Conservation (phyloP, 2,113 vertebrate species). For the Circaetus gallicus region DNA sequence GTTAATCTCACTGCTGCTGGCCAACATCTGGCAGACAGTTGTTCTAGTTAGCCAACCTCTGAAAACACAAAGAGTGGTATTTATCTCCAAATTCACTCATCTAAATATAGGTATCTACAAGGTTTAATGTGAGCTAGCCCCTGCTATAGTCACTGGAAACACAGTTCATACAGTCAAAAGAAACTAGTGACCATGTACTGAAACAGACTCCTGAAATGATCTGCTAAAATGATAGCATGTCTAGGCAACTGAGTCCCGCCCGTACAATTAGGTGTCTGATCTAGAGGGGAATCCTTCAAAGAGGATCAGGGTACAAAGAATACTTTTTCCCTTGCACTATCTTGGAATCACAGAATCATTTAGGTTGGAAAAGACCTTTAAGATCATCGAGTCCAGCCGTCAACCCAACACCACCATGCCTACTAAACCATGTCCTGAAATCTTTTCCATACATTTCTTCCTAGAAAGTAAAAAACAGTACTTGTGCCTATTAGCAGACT, state of each 20-base stretch:
- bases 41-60: not conserved
- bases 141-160: not conserved
- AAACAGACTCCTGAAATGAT: not conserved
- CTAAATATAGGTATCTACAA: not conserved
- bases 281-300: not conserved
- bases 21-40: not conserved
- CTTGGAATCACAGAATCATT: too few relatives aligned
- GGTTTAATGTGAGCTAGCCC: not conserved
- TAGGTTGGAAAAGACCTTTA: too few relatives aligned
- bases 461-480: not conserved
- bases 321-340: not conserved
- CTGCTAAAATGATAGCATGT: not conserved
- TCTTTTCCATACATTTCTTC: not conserved
- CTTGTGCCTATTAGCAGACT: not conserved
- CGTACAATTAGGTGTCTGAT: not conserved
- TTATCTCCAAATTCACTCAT: not conserved
- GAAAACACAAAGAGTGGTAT: not conserved
- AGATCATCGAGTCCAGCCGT: too few relatives aligned
- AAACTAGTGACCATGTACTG: not conserved
- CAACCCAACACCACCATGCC: too few relatives aligned
- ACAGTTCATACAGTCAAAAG: not conserved
- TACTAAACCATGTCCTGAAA: too few relatives aligned
- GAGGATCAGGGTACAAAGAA: not conserved
- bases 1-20: not conserved
- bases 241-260: not conserved